phyloP scores from a whole-genome alignment of 2,113 vertebrate species.

The Axis porcinus region DNA sequence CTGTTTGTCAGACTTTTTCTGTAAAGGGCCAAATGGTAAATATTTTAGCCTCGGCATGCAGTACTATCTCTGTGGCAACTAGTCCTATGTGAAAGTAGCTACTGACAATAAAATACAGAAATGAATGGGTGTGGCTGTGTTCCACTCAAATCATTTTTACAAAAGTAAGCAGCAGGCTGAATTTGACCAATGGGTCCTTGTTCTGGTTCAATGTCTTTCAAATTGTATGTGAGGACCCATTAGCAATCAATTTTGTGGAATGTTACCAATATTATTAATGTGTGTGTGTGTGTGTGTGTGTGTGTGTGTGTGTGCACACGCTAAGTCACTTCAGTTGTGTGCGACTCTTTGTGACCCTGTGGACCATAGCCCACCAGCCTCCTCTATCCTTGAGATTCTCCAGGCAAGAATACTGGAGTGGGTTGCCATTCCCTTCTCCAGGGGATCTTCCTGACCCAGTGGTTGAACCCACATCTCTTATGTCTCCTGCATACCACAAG shows the following conservation, averaged over 20 bases:
- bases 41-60: background rate
- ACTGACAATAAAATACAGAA: background rate
- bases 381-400: background rate
- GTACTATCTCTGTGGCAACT: background rate
- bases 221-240: background rate
- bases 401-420: background rate
- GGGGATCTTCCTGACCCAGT: background rate
- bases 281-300: background rate
- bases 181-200: background rate
- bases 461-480: background rate
- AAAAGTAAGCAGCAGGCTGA: background rate
- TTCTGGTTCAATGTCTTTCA: background rate
- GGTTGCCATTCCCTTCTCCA: background rate
- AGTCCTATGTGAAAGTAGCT: background rate
- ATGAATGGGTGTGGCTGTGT: background rate
- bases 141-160: background rate
- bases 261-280: background rate
- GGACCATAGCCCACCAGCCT: background rate
- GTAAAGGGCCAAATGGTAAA: background rate
- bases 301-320: rapidly evolving
- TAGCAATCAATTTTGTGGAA: background rate
- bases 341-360: background rate
- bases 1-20: background rate
- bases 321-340: background rate
- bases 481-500: background rate